Percentiles rank a stretch among this genome's conserved stretches.
phyloP scores from a whole-genome alignment of 1,140 invertebrate species.

The Aricia agestis region DNA sequence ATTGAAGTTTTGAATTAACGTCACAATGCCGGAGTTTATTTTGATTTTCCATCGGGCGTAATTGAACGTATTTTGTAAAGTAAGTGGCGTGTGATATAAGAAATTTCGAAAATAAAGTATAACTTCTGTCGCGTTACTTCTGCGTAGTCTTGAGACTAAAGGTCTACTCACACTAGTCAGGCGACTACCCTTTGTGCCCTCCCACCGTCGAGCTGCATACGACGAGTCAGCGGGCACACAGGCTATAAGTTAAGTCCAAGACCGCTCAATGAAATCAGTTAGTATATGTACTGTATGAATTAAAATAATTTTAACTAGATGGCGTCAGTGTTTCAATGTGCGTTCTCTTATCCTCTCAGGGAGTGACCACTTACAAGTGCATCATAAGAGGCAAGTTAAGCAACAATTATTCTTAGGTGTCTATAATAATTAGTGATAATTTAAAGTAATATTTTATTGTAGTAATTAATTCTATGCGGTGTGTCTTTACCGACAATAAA shows the following conservation, averaged over 20 bases:
- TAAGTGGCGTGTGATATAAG: too few species aligned
- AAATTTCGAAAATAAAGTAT: too few species aligned
- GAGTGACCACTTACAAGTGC: background rate
- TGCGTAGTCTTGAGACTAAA: too few species aligned
- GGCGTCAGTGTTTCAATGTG: conserved; percentile 11
- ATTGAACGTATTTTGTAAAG: too few species aligned
- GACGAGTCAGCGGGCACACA: background rate
- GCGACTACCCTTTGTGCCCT: background rate
- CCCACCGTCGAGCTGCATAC: background rate
- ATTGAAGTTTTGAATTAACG: too few species aligned
- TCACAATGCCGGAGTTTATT: too few species aligned
- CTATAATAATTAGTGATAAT: conserved; percentile 5
- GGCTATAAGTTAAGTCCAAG: conserved; percentile 4
- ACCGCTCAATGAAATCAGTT: conserved; percentile 8
- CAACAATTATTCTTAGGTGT: conserved; percentile 10
- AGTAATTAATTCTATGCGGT: conserved; percentile 8
- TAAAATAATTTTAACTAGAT: conserved; percentile 2
- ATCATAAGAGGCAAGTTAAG: background rate
- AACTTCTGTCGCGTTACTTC: too few species aligned
- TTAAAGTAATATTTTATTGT: conserved; percentile 11
- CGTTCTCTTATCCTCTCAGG: background rate
- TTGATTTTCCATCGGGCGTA: too few species aligned
- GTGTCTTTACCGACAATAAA: conserved; percentile 14
- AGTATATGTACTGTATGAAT: conserved; percentile 3
- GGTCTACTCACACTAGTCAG: conserved; percentile 12